Evolutionary conservation across 2,113 vertebrate species (phyloP), one percentile per base, ranked within the genome.

Genomic region (Microcebus jonahi): DNA sequence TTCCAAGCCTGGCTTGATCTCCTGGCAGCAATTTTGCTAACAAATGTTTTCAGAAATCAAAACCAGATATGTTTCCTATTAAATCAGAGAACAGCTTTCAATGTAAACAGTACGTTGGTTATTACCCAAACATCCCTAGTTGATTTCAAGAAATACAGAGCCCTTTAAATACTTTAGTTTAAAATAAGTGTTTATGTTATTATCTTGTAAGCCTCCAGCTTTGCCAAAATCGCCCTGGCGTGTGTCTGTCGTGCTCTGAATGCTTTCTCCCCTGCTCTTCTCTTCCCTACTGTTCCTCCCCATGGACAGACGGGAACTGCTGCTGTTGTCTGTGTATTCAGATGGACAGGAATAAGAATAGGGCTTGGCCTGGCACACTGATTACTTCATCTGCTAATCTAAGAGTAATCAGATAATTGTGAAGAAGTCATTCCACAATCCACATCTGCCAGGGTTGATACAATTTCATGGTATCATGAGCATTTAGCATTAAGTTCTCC

Each of bases 41-140:
- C 94, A 91, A 45, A 95, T 95, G 95, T 88, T 92, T 98, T 71
- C 89, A 95, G 87, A 95, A 96, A 95, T 97, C 93, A 97, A 95
- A 97, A 95, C 70, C 91, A 96, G 97, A 93, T 68, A 42, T 71
- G 89, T 83, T 91, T 96, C 80, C 94, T 89, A 88, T 96, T 97
- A 95, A 97, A 87, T 95, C 88, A 80, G 20, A 95, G 97, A 92
- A 88, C 12, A 94, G 70, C 53, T 96, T 90, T 96, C 91, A 57
- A 77, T 61, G 82, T 97, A 96, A 97, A 96, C 79, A 97, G 88
- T 20, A 21, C 57, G 57, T 53, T n/a, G 68, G 48, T 87, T 86
- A 94, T 95, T 90, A 95, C 31, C 89, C 68, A 97, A 96, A 95
- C 70, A 94, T 45, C 48, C 63, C 25, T 31, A 34, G 39, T 82